Evolutionary conservation across 2,113 vertebrate species (phyloP).

Genomic region (Eclectus roratus): DNA sequence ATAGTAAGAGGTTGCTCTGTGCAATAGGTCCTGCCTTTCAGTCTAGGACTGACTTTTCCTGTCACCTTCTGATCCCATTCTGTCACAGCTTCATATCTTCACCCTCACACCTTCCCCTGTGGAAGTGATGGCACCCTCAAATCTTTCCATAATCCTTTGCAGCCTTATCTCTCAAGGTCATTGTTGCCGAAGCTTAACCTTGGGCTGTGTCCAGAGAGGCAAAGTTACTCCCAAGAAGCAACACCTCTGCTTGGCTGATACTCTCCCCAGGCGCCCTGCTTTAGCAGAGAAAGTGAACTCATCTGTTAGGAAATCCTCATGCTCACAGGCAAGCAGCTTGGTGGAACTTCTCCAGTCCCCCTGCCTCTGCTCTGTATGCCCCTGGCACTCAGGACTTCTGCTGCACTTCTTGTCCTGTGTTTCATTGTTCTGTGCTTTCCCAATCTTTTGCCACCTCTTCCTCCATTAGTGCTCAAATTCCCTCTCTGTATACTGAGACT

Average conservation of each 20-base stretch:
- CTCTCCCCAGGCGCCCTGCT: background rate
- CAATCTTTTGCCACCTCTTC: background rate
- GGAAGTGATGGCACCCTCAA: conserved; percentile 35
- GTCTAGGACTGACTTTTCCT: conserved; percentile 12
- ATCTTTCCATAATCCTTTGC: background rate
- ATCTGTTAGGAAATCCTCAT: background rate
- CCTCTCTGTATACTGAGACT: background rate
- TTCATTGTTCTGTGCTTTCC: background rate
- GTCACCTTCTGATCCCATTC: conserved; percentile 30
- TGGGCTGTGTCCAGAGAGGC: background rate
- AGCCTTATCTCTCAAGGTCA: background rate
- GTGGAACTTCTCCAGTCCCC: background rate
- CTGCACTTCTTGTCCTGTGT: background rate
- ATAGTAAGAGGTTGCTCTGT: background rate
- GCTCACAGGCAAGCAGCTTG: background rate
- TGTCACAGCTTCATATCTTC: conserved; percentile 16
- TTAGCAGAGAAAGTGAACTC: background rate
- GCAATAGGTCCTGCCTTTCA: background rate
- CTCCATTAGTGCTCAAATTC: background rate
- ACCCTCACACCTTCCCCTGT: conserved; percentile 3
- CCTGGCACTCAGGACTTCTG: background rate
- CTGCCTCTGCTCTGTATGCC: background rate
- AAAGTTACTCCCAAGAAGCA: background rate
- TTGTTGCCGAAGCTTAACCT: background rate
- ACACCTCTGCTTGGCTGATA: background rate